These are phyloP conservation scores for Selenia dentaria DNA, from an alignment of 2,888 invertebrate species.

Conservation along the genomic window DNA sequence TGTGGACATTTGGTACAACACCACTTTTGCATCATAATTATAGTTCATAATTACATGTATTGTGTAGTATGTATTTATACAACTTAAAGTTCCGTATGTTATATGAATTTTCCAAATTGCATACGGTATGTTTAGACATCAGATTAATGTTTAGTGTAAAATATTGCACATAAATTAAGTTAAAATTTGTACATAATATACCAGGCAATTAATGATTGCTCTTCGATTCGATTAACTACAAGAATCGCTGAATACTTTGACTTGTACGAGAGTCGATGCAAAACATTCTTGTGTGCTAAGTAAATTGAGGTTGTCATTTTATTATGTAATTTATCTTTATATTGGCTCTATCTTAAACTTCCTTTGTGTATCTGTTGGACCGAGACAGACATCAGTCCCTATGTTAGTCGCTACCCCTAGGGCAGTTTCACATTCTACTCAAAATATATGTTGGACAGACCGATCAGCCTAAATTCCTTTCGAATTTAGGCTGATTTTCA, in stretches of 20 bases:
- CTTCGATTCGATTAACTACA: not conserved
- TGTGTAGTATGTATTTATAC: slow-evolving; percentile 5
- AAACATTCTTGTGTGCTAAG: not conserved
- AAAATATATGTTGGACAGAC: no score
- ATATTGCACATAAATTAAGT: not conserved
- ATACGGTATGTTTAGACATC: slow-evolving; percentile 6
- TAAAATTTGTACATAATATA: slow-evolving; percentile 6
- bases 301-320: not conserved
- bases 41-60: slow-evolving; percentile 4
- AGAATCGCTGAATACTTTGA: not conserved
- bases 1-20: slow-evolving; percentile 26
- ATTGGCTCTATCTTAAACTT: slow-evolving; percentile 15
- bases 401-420: no score
- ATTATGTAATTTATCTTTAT: slow-evolving; percentile 3
- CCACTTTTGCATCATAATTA: slow-evolving; percentile 16
- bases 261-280: not conserved
- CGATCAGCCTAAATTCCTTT: no score
- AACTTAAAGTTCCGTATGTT: slow-evolving; percentile 6
- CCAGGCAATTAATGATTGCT: slow-evolving; percentile 3
- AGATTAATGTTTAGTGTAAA: not conserved
- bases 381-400: no score
- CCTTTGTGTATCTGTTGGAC: not conserved
- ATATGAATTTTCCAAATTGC: slow-evolving; percentile 3
- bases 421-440: no score
- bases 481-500: no score